Evolutionary conservation across 2,797 vertebrate species (phyloP), one percentile per base, ranked within the genome.

Genomic region (Nannoperca australis): DNA sequence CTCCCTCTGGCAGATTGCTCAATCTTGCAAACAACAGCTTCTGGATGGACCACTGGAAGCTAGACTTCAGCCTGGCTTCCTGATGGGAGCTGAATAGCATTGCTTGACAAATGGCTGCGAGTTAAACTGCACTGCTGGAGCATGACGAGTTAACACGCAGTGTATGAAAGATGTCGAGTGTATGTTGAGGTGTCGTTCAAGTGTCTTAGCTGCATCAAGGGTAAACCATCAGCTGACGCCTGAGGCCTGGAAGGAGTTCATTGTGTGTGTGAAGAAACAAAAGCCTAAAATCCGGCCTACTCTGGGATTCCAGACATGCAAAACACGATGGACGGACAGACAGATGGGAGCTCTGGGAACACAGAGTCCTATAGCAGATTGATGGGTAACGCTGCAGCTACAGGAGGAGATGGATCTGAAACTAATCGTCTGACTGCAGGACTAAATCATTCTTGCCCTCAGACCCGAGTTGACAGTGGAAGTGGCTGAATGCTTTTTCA

Each of bases 391-490:
- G 18, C 8, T 36, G 54, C 20, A 18, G 59, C 65, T 70, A n/a
- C 58, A 47, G 77, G 40, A 79, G 42, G 47, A 83, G 73, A 76
- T 34, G 32, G 74, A 70, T n/a, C 64, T 83, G 13, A 83, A 77
- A 75, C 47, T 81, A 83, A 90, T 88, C 49, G 42, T 79, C 77
- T 5, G 20, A 53, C 82, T 53, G 58, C 54, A 24, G 66, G 70
- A 79, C 74, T 88, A 65, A 87, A 87, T 89, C 56, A 50, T 74
- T 72, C 47, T 53, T 56, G 27, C 69, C 76, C 61, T 82, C 63
- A 62, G 78, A 76, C 51, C 68, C 38, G 66, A 80, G 40, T 27
- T 22, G 73, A 32, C 54, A 12, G 32, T 50, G n/a, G 24, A 72
- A 56, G 22, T 44, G 30, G 53, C 51, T 17, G 34, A 49, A 72